A percentile compares a stretch with the other conserved stretches of the same genome.
Evolutionary conservation across 2,797 vertebrate genomes (phyloP).

Genomic region (Euthynnus affinis): DNA sequence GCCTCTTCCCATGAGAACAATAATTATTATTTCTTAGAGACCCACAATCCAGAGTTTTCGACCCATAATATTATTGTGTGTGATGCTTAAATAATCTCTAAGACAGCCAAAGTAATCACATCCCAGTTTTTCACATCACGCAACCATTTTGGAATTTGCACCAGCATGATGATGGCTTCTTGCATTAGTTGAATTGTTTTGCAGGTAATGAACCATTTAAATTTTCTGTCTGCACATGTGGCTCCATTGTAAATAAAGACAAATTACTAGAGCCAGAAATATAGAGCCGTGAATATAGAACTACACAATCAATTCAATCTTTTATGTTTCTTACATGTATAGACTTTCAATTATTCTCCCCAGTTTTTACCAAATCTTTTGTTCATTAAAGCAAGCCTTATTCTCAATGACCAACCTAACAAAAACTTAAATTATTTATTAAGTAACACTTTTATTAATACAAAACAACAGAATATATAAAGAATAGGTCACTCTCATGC

Average conservation of each 20-base stretch:
- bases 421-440: conserved; percentile 80
- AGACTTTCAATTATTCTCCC: conserved; percentile 19
- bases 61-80: conserved; percentile 11
- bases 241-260: conserved; percentile 25
- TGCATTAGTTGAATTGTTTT: neutral
- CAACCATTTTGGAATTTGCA: conserved; percentile 12
- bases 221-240: conserved; percentile 11
- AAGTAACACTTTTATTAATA: conserved; percentile 82
- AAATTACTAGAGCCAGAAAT: conserved; percentile 25
- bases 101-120: conserved; percentile 1
- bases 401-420: conserved; percentile 58
- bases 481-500: conserved; percentile 81
- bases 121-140: conserved; percentile 24
- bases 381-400: conserved; percentile 49
- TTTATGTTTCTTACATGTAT: neutral
- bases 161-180: neutral
- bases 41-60: conserved; percentile 37
- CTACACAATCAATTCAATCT: neutral
- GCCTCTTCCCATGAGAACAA: conserved; percentile 43
- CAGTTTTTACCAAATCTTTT: conserved; percentile 17
- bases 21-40: conserved; percentile 53
- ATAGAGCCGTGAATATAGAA: conserved; percentile 13
- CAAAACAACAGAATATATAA: conserved; percentile 84
- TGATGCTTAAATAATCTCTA: conserved; percentile 19
- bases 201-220: conserved; percentile 1